Evolutionary conservation across 2,113 vertebrate genomes (phyloP), one percentile per base, ranked within the genome.

Genomic region (Tupaia chinensis): DNA sequence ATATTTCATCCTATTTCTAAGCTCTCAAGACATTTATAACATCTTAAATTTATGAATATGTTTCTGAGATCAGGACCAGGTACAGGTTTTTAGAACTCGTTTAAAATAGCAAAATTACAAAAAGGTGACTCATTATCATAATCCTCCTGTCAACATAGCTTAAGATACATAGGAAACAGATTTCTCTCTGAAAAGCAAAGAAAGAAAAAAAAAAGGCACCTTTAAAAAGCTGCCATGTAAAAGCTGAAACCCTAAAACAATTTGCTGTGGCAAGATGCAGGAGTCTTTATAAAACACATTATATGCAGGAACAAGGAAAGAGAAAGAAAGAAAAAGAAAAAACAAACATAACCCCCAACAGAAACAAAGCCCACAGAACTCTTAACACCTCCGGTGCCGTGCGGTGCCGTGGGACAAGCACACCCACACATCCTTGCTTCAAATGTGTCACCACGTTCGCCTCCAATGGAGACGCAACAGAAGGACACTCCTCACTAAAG

Each of bases 51-150:
- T 78, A 87, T 68, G 29, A 63, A n/a, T 60, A 66, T 72, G 44
- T 73, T 82, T 82, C 82, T 82, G 70, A 34, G 81, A 70, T 74
- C 77, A 90, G 22, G 32, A 87, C 63, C 5, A 53, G 89, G 19
- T 87, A 79, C 2, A 89, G 60, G 58, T 83, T 87, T 87, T 94
- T 76, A 60, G 86, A 95, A 65, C 34, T 68, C 73, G 74, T 78
- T 92, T 87, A 81, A 92, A 95, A 95, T 70, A 78, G 68, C 69
- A 92, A 85, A 92, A 54, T 76, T 86, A 87, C 22, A 69, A 89
- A 85, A 61, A 1, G 73, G 58, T 34, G n/a, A 87, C 54, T 87
- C 76, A 89, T 89, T 92, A 91, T 87, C 78, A 65, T 92, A 91
- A 94, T 76, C 73, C 61, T 93, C 63, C 76, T 89, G 61, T 66